These are phyloP conservation scores for Condylura cristata DNA, from an alignment of 2,113 vertebrate species.

Conservation along the genomic window DNA sequence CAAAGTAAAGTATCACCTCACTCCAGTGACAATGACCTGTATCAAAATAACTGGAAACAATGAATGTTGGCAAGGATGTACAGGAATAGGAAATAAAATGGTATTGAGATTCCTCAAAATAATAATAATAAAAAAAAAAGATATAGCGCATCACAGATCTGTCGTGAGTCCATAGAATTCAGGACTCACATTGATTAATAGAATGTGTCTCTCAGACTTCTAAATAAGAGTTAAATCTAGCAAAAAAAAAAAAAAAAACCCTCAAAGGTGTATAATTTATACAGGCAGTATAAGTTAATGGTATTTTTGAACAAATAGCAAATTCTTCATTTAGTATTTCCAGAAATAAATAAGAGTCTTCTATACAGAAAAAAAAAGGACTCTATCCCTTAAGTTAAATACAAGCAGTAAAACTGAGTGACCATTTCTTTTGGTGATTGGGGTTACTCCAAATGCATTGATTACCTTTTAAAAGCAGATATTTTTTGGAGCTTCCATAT, in stretches of 20 bases:
- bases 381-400: not conserved
- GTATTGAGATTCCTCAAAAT: too few relatives aligned
- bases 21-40: too few relatives aligned
- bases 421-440: not conserved
- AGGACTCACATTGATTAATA: not conserved
- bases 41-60: too few relatives aligned
- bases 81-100: too few relatives aligned
- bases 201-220: not conserved
- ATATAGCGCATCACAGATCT: too few relatives aligned
- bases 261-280: not conserved
- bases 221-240: not conserved
- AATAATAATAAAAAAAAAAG: too few relatives aligned
- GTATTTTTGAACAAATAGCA: not conserved
- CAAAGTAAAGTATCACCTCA: too few relatives aligned
- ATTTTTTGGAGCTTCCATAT: too few relatives aligned
- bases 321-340: not conserved
- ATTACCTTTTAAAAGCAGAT: conserved; percentile 24
- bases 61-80: too few relatives aligned
- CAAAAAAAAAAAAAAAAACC: too few relatives aligned
- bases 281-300: not conserved
- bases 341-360: not conserved
- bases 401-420: not conserved
- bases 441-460: not conserved
- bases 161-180: not conserved
- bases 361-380: not conserved